Base-by-base conservation (phyloP, 1,140 invertebrate species). In the Coptotermes formosanus region DNA sequence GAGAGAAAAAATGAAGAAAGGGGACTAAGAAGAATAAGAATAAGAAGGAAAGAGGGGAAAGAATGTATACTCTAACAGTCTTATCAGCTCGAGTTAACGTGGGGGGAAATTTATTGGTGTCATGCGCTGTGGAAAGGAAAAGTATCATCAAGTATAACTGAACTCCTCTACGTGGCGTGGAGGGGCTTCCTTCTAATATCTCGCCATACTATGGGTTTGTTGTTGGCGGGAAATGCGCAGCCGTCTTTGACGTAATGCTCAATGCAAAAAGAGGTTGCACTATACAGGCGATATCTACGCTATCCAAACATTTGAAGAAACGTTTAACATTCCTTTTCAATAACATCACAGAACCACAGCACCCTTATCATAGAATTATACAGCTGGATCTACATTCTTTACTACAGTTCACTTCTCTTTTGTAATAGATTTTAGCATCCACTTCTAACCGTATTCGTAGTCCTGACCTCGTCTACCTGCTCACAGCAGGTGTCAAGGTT, bases 71-170 rank as follows among this genome's bases (percentile, higher is more conserved):
- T 75, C 25, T 75, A n/a, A 75, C 64, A 75, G 64, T 75, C 64
- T 75, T 75, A 75, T 75, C 64, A 75, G 64, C 64, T n/a, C 25
- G 64, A 75, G 64, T 75, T 75, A 75, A 75, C 25, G 64, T 8
- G 14, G 64, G 9, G 64, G 25, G n/a, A 12, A 75, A 75, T 75
- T 75, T 75, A 75, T 75, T 75, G 64, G 64, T 75, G 64, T 75
- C 64, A 75, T 75, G 64, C n/a, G 25, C 64, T 30, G 25, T 30
- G n/a, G 64, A 75, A 75, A 75, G 64, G 64, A 75, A 30, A 16
- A 75, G 64, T 75, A 30, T 75, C 25, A 75, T 75, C 64, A 75
- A 75, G n/a, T 75, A 30, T 75, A 75, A 75, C 64, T n/a, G 64
- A 75, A n/a, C 14, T n/a, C 64, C 4, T 75, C 25, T 25, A 75